Evolutionary conservation across 2,888 invertebrate genomes (phyloP).

Genomic region (Liposcelis brunnea): DNA sequence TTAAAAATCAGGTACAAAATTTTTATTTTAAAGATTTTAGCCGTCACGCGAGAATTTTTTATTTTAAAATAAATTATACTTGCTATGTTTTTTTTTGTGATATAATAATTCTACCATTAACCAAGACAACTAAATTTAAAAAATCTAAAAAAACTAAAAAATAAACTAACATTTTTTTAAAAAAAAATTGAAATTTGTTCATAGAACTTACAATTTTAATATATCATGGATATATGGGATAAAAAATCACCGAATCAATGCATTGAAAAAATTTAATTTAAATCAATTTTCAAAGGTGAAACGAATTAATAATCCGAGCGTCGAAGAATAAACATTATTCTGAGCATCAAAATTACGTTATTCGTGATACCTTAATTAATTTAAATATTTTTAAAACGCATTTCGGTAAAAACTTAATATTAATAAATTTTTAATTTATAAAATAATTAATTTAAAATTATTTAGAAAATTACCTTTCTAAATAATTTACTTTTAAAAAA

Average conservation of each 20-base stretch:
- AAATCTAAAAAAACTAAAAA: constrained; percentile 22
- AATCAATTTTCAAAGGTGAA: constrained; percentile 17
- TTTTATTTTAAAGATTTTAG: constrained; percentile 15
- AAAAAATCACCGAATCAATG: constrained; percentile 50
- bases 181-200: constrained; percentile 43
- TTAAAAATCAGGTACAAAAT: constrained; percentile 18
- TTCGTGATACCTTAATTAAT: constrained; percentile 17
- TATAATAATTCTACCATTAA: too few species aligned
- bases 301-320: constrained; percentile 9
- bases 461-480: constrained; percentile 36
- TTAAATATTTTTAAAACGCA: constrained; percentile 12
- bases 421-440: constrained; percentile 15
- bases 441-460: constrained; percentile 18
- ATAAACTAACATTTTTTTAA: not conserved
- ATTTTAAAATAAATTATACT: too few species aligned
- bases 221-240: constrained; percentile 98
- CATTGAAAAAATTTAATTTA: too few species aligned
- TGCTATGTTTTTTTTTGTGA: too few species aligned
- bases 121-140: too few species aligned
- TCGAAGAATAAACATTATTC: constrained; percentile 9
- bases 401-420: constrained; percentile 11
- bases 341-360: constrained; percentile 9
- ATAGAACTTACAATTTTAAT: constrained; percentile 88
- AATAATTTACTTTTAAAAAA: constrained; percentile 13
- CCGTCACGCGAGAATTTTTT: constrained; percentile 16